Evolutionary conservation across 2,113 vertebrate species (phyloP).

Genomic region (Dermatemys mawii): DNA sequence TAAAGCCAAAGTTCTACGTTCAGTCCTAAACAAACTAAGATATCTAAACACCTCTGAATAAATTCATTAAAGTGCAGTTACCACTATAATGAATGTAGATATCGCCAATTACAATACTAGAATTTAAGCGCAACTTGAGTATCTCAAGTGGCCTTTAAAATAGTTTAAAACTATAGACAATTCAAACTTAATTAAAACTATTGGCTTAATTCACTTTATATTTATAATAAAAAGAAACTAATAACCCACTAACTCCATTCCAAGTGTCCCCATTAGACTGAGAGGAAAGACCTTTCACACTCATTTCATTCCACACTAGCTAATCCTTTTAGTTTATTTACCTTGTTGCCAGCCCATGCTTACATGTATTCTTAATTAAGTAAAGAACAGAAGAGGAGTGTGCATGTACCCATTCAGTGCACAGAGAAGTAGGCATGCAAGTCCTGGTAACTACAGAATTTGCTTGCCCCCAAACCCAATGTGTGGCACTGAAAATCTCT

Average conservation of each 20-base stretch:
- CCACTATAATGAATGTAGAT: conserved; percentile 77
- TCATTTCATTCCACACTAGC: not conserved
- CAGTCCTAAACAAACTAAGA: no score
- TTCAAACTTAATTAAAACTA: conserved; percentile 85
- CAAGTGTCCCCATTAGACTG: not conserved
- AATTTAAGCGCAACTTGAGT: conserved; percentile 76
- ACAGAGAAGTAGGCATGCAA: conserved; percentile 29
- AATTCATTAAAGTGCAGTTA: conserved; percentile 77
- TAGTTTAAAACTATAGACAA: conserved; percentile 73
- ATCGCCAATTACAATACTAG: conserved; percentile 78
- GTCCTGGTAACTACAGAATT: conserved; percentile 43
- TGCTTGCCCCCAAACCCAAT: conserved; percentile 50
- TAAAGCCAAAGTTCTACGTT: no score
- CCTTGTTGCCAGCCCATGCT: conserved; percentile 30
- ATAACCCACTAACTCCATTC: conserved; percentile 45
- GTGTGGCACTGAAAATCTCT: conserved; percentile 39
- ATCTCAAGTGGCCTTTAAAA: conserved; percentile 79
- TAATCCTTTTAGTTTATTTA: not conserved
- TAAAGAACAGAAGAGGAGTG: not conserved
- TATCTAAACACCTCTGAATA: no score
- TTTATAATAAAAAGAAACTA: conserved; percentile 66
- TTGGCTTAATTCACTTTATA: conserved; percentile 79
- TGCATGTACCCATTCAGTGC: conserved; percentile 18
- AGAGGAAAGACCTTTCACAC: conserved; percentile 7
- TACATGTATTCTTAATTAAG: not conserved